Conservation (phyloP, 1,140 invertebrate species). For the Neuroterus valhalla region DNA sequence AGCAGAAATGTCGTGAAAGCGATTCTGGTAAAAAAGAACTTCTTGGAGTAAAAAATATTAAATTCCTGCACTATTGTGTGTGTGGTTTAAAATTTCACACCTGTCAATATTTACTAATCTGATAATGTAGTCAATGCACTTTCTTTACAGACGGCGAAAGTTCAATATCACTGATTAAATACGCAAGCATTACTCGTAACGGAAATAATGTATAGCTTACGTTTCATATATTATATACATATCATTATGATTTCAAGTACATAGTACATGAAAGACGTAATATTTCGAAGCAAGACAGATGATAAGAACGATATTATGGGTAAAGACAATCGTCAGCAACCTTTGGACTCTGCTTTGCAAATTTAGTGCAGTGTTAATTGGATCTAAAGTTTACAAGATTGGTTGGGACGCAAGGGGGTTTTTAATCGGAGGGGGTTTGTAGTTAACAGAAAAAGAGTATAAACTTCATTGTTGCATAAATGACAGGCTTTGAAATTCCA, state of each 20-base stretch:
- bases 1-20: no score
- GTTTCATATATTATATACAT: not conserved
- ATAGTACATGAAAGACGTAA: conserved; percentile 11
- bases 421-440: no score
- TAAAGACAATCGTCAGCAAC: conserved; percentile 23
- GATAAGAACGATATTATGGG: conserved; percentile 17
- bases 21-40: no score
- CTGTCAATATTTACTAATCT: not conserved
- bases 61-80: not conserved
- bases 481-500: no score
- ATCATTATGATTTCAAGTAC: no score
- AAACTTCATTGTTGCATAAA: no score
- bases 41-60: no score
- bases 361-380: conserved; percentile 28
- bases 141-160: not conserved
- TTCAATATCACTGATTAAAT: conserved; percentile 23
- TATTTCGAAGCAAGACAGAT: conserved; percentile 3
- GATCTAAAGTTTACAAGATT: conserved; percentile 25
- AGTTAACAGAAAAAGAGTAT: no score
- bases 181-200: not conserved
- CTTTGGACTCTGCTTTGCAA: conserved; percentile 28
- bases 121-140: not conserved
- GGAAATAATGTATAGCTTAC: not conserved
- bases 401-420: not conserved
- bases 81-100: not conserved